A percentile compares a stretch with the other conserved stretches of the same genome.
Evolutionary conservation across 1,140 invertebrate genomes (phyloP).

Genomic region (Bombyx mandarina): DNA sequence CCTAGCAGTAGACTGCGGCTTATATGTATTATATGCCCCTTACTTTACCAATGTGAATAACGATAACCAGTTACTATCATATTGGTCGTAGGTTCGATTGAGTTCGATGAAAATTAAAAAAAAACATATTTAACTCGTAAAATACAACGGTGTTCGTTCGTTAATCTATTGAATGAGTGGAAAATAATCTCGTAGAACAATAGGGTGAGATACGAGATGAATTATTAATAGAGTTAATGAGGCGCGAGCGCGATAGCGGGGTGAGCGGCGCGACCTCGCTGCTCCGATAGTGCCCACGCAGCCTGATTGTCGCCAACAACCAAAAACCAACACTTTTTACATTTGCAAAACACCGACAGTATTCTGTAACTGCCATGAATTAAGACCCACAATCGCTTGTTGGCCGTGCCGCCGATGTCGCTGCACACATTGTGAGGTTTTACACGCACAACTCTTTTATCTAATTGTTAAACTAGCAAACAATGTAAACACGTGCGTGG

Average conservation of each 20-base stretch:
- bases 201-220: constrained; percentile 58
- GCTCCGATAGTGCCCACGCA: constrained; percentile 61
- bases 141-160: not conserved
- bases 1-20: not conserved
- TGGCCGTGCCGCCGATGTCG: constrained; percentile 3
- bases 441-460: constrained; percentile 16
- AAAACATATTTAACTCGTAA: not conserved
- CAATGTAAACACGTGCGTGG: constrained; percentile 6
- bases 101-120: too few relatives aligned
- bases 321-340: constrained; percentile 45
- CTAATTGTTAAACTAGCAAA: constrained; percentile 9
- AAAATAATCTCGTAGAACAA: constrained; percentile 46
- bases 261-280: constrained; percentile 61
- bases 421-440: constrained; percentile 4
- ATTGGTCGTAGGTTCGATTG: too few relatives aligned
- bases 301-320: constrained; percentile 61
- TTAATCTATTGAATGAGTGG: constrained; percentile 16
- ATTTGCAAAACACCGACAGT: constrained; percentile 20
- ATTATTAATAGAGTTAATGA: constrained; percentile 64
- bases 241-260: constrained; percentile 56
- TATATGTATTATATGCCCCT: too few relatives aligned
- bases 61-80: too few relatives aligned
- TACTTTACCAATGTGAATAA: too few relatives aligned
- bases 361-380: not conserved
- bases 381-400: constrained; percentile 23